Evolutionary conservation across 2,888 invertebrate genomes (phyloP).

Genomic region (Aleiodes testaceus): DNA sequence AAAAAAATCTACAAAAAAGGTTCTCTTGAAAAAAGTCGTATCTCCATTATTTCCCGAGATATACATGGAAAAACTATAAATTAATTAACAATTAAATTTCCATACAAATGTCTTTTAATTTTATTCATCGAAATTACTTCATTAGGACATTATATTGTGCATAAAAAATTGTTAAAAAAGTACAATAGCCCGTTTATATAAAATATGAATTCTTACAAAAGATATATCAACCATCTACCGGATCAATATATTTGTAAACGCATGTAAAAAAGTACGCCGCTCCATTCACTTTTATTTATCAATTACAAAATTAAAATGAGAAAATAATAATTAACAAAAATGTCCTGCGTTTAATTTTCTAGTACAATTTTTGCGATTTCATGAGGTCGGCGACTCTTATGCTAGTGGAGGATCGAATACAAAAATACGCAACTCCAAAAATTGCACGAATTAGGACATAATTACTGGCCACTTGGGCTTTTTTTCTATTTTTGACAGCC

Average conservation of each 20-base stretch:
- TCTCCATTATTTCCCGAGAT: no score
- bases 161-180: slow-evolving; percentile 70
- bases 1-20: no score
- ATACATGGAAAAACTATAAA: no score
- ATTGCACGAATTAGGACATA: slow-evolving; percentile 54
- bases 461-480: slow-evolving; percentile 49
- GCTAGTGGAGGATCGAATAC: slow-evolving; percentile 29
- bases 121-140: slow-evolving; percentile 65
- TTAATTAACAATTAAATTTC: slow-evolving; percentile 39
- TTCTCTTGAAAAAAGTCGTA: no score
- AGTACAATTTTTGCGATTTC: background rate
- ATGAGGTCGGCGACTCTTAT: slow-evolving; percentile 3
- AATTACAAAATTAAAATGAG: slow-evolving; percentile 10
- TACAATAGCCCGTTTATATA: slow-evolving; percentile 72
- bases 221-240: slow-evolving; percentile 58
- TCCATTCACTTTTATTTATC: slow-evolving; percentile 5
- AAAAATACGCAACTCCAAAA: slow-evolving; percentile 49
- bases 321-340: background rate
- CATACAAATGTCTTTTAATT: slow-evolving; percentile 63
- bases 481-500: slow-evolving; percentile 40
- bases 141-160: slow-evolving; percentile 67
- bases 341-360: background rate
- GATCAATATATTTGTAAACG: slow-evolving; percentile 49
- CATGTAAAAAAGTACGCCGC: slow-evolving; percentile 57
- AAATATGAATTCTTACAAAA: slow-evolving; percentile 71